phyloP scores from a whole-genome alignment of 2,888 invertebrate genomes.

The Saturnia japonica region DNA sequence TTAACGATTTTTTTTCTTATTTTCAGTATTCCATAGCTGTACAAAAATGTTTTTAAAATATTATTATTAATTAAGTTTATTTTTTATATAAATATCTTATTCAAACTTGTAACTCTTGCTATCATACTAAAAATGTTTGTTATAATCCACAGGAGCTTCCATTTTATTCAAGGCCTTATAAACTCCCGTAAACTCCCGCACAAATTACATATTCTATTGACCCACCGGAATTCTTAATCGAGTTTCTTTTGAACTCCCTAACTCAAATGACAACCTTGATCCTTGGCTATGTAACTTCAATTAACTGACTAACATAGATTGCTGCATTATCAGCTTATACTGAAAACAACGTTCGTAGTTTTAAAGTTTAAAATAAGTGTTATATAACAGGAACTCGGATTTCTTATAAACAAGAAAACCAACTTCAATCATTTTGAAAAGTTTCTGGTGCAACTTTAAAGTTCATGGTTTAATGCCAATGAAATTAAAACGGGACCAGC shows the following conservation, averaged over 20 bases:
- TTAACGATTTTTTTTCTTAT: too few relatives aligned
- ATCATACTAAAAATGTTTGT: not conserved
- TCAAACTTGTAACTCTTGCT: not conserved
- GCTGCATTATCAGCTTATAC: too few relatives aligned
- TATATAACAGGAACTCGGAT: not conserved
- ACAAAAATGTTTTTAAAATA: too few relatives aligned
- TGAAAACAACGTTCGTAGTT: too few relatives aligned
- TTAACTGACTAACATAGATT: not conserved
- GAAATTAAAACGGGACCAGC: too few relatives aligned
- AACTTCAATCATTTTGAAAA: too few relatives aligned
- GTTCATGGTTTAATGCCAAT: too few relatives aligned
- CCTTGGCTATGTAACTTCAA: not conserved
- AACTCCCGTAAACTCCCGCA: not conserved
- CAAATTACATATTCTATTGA: not conserved
- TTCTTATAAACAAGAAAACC: not conserved
- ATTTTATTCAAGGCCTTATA: not conserved
- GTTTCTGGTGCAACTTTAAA: too few relatives aligned
- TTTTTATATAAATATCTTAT: not conserved
- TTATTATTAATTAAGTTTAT: too few relatives aligned
- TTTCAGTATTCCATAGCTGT: too few relatives aligned
- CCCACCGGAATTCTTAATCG: not conserved
- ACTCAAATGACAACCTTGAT: not conserved
- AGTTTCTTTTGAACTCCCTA: not conserved
- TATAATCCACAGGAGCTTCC: not conserved
- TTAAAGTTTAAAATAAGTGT: not conserved